Evolutionary conservation across 2,888 invertebrate genomes (phyloP).

Genomic region (Lasius platythorax): DNA sequence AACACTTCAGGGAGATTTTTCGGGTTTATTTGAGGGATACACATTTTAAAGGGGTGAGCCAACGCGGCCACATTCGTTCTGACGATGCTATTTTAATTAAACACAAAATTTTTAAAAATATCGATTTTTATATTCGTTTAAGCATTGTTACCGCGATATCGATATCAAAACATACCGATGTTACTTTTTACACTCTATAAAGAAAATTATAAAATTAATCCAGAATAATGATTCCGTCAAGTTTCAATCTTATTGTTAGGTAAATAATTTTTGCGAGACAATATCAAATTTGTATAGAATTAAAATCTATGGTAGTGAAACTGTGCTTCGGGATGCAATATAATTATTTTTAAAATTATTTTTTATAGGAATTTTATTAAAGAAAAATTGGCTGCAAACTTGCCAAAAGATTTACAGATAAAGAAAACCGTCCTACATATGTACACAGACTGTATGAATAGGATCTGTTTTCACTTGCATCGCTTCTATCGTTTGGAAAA

Average conservation of each 20-base stretch:
- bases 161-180: background rate
- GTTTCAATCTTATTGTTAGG: background rate
- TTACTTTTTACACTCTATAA: background rate
- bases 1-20: conserved; percentile 65
- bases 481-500: conserved; percentile 62
- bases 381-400: background rate
- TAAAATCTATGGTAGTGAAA: background rate
- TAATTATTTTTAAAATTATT: background rate
- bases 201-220: background rate
- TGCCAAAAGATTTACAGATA: background rate
- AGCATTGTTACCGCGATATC: background rate
- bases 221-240: background rate
- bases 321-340: background rate
- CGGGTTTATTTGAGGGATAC: conserved; percentile 45
- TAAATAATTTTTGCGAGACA: background rate
- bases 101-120: background rate
- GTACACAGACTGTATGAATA: background rate
- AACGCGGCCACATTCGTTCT: background rate
- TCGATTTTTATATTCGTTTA: background rate
- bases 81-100: background rate
- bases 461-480: conserved; percentile 51
- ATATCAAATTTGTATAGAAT: background rate
- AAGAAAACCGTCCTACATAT: background rate
- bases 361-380: background rate
- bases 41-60: background rate